Evolutionary conservation across 2,113 vertebrate genomes (phyloP), one percentile per base, ranked within the genome.

Genomic region (Phalacrocorax carbo): DNA sequence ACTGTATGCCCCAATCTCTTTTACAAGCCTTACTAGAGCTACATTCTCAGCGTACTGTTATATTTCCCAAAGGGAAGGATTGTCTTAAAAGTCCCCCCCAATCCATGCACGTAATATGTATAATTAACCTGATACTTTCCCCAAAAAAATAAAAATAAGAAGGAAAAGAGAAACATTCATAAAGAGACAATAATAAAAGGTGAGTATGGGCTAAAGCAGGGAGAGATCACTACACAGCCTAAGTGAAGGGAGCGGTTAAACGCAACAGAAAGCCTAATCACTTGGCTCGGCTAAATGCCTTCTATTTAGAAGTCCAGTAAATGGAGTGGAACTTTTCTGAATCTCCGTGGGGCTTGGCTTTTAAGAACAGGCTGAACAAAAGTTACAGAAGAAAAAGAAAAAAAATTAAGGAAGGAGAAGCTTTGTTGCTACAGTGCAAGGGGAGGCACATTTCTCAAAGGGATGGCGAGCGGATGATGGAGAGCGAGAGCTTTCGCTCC

Each of bases 1-100:
- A 95, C 96, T 96, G 94, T 96, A 95, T 96, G 96, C 95, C 91
- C 94, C 94, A 96, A 46, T 97, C 96, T 96, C 95, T 73, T 97
- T 97, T 95, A 94, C 82, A 97, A 95, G 93, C 78, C 76, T 94
- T 85, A 38, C 79, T n/a, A 93, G 68, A 93, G 48, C 82, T 42
- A 68, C 64, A 46, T 82, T 73, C 62, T 60, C 49, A 62, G 52
- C 18, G 80, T 68, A 86, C 69, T 58, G 86, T 95, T 94, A 30
- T 84, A 95, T 80, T 96, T 97, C 95, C 97, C 97, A 94, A 79
- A 84, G 92, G 96, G 70, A 84, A 73, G 40, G 57, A 42, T 22
- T 86, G 82, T 29, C 68, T 81, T 75, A 26, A 25, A 91, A 90
- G 46, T 58, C 4, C 10, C 55, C 7, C 15, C 61, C 25, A 77